phyloP scores from a whole-genome alignment of 2,797 vertebrate species.

The Hozukius guyotensis region DNA sequence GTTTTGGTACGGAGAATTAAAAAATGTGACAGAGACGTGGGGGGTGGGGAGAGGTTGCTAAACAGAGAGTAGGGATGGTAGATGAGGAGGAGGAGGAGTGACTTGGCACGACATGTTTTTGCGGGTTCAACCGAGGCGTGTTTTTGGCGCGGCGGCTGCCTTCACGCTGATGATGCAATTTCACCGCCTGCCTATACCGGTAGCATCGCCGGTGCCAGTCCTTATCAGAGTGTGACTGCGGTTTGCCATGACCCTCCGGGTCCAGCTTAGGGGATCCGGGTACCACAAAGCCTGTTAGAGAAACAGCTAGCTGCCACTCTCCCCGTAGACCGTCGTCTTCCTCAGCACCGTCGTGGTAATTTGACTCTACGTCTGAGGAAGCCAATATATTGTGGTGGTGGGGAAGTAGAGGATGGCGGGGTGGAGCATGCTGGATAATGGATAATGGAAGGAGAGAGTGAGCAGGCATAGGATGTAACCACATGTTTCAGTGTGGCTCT shows the following conservation, averaged over 20 bases:
- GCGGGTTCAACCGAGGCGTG: slow-evolving; percentile 55
- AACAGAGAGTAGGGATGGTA: slow-evolving; percentile 29
- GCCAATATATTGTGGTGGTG: slow-evolving; percentile 53
- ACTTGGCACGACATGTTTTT: slow-evolving; percentile 64
- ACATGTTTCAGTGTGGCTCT: slow-evolving; percentile 60
- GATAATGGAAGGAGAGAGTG: slow-evolving; percentile 56
- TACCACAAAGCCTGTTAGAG: slow-evolving; percentile 61
- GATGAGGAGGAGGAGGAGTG: slow-evolving; percentile 32
- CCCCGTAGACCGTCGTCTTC: slow-evolving; percentile 16
- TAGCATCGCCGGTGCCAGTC: slow-evolving; percentile 20
- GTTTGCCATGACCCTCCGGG: slow-evolving; percentile 36
- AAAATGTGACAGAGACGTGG: slow-evolving; percentile 54
- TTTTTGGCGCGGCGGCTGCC: slow-evolving; percentile 60
- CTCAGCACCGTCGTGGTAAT: slow-evolving; percentile 58
- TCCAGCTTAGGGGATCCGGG: slow-evolving; percentile 53
- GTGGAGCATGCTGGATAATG: slow-evolving; percentile 50
- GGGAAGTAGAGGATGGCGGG: slow-evolving; percentile 54
- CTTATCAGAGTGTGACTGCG: slow-evolving; percentile 56
- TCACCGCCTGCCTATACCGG: slow-evolving; percentile 45
- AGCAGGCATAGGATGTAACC: slow-evolving; percentile 57
- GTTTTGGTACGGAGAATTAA: slow-evolving; percentile 68
- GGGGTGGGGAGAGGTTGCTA: slow-evolving; percentile 29
- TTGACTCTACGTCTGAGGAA: slow-evolving; percentile 63
- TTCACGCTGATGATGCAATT: slow-evolving; percentile 75
- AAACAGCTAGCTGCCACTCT: slow-evolving; percentile 57